Evolutionary conservation across 2,888 invertebrate genomes (phyloP), one percentile per base, ranked within the genome.

Genomic region (Quadroppia sp.): DNA sequence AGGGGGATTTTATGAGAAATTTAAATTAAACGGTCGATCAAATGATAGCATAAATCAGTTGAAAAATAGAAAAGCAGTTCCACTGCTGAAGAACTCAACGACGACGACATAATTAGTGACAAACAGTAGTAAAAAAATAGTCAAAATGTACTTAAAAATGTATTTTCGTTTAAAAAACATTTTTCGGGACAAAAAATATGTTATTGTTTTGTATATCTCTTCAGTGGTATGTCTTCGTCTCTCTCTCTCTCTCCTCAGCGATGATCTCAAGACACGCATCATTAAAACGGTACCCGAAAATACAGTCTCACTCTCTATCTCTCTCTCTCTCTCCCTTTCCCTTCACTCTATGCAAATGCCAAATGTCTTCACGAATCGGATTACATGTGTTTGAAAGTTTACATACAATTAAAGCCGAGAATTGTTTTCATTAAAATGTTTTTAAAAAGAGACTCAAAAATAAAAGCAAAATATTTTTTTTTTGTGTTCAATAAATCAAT

Each of bases 21-120:
- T 69, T 42, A 42, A 42, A 69, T 69, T 69, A 42, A 69, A 69
- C 45, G 45, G 69, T 40, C 15, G 17, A 69, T 69, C 42, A 69
- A 69, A 69, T 45, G 45, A 69, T 42, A 20, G 15, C 9, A 69
- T 69, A 45, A 42, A 69, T 69, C 17, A 69, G 25, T 30, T 45
- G 6, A 2, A 11, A 11, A 17, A 45, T 2, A 45, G 11, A 45
- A 53, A 53, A 53, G 3, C 50, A n/a, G n/a, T n/a, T n/a, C n/a
- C n/a, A n/a, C n/a, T n/a, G n/a, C n/a, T n/a, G n/a, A n/a, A n/a
- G n/a, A n/a, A n/a, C n/a, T n/a, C n/a, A n/a, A n/a, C n/a, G n/a
- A n/a, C 15, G 28, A 59, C 17, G 15, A 20, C 36, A 64, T 64
- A 64, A 64, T 64, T 64, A 64, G 64, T 40, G 17, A 28, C 64